Evolutionary conservation across 2,113 vertebrate genomes (phyloP), one percentile per base, ranked within the genome.

Genomic region (Heliornis fulica): DNA sequence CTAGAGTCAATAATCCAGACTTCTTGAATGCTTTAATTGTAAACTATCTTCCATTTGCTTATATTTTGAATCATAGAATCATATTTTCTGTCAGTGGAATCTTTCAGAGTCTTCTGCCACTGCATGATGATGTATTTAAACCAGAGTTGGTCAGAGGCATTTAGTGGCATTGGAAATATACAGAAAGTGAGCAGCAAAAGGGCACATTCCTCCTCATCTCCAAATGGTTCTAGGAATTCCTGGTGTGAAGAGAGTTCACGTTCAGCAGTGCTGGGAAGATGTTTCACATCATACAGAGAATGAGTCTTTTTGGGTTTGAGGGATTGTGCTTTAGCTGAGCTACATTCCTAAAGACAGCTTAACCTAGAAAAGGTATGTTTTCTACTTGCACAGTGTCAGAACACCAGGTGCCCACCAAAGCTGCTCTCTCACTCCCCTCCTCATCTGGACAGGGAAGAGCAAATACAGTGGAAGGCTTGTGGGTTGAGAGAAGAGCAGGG

Each of bases 161-260:
- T 89, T 28, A 11, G 7, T 51, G 15, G 3, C 64, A 45, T 46
- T n/a, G 8, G 36, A 68, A 83, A 45, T 72, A 56, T 1, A 23
- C n/a, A 32, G 32, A 68, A 14, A 45, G 7, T 10, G 22, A 83
- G 13, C 38, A 60, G 32, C 10, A 66, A 71, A 75, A 43, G 43
- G 23, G 11, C 13, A 4, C 59, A 50, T 71, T 89, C 11, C 23
- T 63, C 8, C 31, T 82, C 57, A 18, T 63, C 14, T 51, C 28
- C 53, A 68, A 4, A 45, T 48, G 41, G 16, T 41, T 95, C 15
- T 68, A 71, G 40, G 63, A 64, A 75, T 66, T 70, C 38, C 43
- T 77, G 50, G n/a, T 80, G 28, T 0, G 0, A 57, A n/a, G 46
- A 84, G 10, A 61, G 45, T 51, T 71, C 36, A 29, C 0, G 38